Percentiles rank a stretch among this genome's conserved stretches.
These are phyloP conservation scores for Magallana angulata DNA, from an alignment of 1,140 invertebrate genomes.

Conservation along the genomic window DNA sequence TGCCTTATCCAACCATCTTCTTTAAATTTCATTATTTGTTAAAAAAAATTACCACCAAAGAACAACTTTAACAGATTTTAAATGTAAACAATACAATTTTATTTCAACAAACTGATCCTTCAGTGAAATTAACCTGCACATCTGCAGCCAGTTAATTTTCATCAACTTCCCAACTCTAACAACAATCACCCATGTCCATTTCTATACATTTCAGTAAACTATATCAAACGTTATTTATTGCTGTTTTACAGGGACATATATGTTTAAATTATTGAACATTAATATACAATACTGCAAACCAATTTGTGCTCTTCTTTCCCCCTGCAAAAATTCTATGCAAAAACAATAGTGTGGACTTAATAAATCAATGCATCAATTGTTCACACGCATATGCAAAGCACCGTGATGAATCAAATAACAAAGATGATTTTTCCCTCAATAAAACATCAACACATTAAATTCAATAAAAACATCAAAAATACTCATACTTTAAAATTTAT, in stretches of 20 bases:
- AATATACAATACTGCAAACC: slow-evolving; percentile 6
- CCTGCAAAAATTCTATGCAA: too few relatives aligned
- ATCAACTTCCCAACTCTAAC: neutral
- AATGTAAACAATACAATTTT: slow-evolving; percentile 16
- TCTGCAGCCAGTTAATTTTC: neutral
- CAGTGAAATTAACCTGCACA: slow-evolving; percentile 6
- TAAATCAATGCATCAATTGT: too few relatives aligned
- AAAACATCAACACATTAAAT: too few relatives aligned
- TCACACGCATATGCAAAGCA: too few relatives aligned
- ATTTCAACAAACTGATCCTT: slow-evolving; percentile 25
- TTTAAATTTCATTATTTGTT: too few relatives aligned
- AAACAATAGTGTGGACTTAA: too few relatives aligned
- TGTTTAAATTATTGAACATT: neutral
- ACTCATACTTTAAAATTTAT: too few relatives aligned
- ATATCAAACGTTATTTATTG: neutral
- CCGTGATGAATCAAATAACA: too few relatives aligned
- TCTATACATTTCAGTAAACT: neutral
- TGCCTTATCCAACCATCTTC: too few relatives aligned
- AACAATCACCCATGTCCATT: neutral
- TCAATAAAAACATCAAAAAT: too few relatives aligned
- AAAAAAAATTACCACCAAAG: neutral
- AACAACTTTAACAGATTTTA: neutral
- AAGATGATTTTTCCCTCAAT: too few relatives aligned
- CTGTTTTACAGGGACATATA: slow-evolving; percentile 9
- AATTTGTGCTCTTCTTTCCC: neutral